phyloP scores from a whole-genome alignment of 2,888 invertebrate species.

The Anthrax anthrax region DNA sequence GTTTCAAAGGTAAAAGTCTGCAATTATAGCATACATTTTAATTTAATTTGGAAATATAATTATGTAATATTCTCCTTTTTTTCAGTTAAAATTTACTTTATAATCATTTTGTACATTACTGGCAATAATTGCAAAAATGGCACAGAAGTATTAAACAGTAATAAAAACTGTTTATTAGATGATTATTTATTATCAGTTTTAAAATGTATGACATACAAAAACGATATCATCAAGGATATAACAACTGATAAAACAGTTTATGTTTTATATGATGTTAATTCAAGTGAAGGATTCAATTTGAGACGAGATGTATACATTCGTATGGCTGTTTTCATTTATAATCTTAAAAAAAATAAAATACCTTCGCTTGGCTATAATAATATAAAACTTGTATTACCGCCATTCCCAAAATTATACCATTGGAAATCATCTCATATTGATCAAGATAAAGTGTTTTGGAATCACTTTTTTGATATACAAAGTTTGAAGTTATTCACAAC shows the following conservation, averaged over 20 bases:
- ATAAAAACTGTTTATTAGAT: too few species aligned
- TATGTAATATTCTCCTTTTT: too few species aligned
- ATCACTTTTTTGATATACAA: conserved; percentile 66
- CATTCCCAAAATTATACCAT: conserved; percentile 83
- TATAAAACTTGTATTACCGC: conserved; percentile 69
- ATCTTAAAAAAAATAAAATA: conserved; percentile 41
- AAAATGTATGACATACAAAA: too few species aligned
- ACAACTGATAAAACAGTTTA: conserved; percentile 36
- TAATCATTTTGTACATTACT: too few species aligned
- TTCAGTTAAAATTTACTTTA: too few species aligned
- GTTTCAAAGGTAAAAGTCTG: too few species aligned
- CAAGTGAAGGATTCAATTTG: conserved; percentile 92
- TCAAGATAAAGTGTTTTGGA: conserved; percentile 61
- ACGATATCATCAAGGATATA: too few species aligned
- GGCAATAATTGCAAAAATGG: too few species aligned
- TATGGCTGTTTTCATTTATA: conserved; percentile 66
- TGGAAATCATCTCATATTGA: conserved; percentile 54
- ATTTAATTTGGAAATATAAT: too few species aligned
- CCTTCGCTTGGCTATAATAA: conserved; percentile 34
- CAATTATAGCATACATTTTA: too few species aligned
- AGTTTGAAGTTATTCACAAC: conserved; percentile 58
- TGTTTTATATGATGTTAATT: conserved; percentile 87
- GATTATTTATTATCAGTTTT: too few species aligned
- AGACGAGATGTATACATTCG: conserved; percentile 92
- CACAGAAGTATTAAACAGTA: too few species aligned